Evolutionary conservation across 2,797 vertebrate genomes (phyloP), one percentile per base, ranked within the genome.

Genomic region (Etheostoma perlongum): DNA sequence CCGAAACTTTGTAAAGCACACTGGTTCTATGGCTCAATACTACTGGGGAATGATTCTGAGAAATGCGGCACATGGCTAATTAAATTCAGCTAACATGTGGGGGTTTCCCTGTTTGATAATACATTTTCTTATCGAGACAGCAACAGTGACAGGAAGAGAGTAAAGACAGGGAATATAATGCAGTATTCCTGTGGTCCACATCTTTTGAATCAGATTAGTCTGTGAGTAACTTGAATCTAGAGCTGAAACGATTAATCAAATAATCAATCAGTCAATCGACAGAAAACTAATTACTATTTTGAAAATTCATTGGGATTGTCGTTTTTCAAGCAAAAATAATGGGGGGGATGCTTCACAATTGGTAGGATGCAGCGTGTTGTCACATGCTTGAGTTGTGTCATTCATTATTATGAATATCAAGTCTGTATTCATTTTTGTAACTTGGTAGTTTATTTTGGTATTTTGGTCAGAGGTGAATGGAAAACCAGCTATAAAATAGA

Each of bases 1-100:
- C 25, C 46, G 76, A 47, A 79, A 76, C 36, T 68, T 78, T 78
- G 62, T 64, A 81, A 51, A 72, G 30, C 70, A 42, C 55, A 63
- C 6, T 3, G 9, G 21, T 51, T 65, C 18, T 68, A 21, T 62
- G 30, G 21, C 21, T 71, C 57, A 79, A 77, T 74, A 4, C 67
- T 33, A 4, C 36, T 15, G 47, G 44, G 58, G 48, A 76, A 42
- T 71, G 51, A 68, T 58, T 68, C 61, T 44, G 36, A 40, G 47
- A 79, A 74, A 76, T 21, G 42, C 30, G 47, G 52, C 30, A 71
- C 71, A n/a, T 61, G 40, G 64, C 67, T 81, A 76, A 81, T 86
- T 82, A 71, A 81, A 68, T 76, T 83, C 65, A 80, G 62, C 16
- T 60, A 66, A 74, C n/a, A 46, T 70, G 25, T 47, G 59, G 48